A percentile compares a stretch with the other conserved stretches of the same genome.
phyloP scores from a whole-genome alignment of 2,888 invertebrate genomes.

The Trypoxylon attenuatum region DNA sequence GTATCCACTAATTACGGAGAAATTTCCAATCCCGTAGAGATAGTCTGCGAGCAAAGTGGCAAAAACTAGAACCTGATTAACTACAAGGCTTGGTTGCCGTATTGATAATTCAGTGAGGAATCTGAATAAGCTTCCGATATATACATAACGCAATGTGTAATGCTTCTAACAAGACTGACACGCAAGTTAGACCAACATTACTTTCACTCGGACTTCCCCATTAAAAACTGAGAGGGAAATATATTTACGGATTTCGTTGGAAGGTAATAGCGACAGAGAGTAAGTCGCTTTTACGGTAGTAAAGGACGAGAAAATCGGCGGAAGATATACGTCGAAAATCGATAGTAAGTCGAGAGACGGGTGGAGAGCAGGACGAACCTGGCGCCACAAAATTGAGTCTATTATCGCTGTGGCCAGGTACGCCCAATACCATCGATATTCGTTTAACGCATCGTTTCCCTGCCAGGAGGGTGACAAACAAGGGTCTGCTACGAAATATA shows the following conservation, averaged over 20 bases:
- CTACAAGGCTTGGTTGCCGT: no score
- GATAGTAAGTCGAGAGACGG: constrained; percentile 49
- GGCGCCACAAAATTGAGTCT: constrained; percentile 60
- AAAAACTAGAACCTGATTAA: no score
- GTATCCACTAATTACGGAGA: no score
- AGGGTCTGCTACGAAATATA: constrained; percentile 50
- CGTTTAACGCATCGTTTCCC: constrained; percentile 63
- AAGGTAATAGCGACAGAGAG: constrained; percentile 9
- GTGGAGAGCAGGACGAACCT: constrained; percentile 46
- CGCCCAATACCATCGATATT: constrained; percentile 60
- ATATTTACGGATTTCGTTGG: neutral
- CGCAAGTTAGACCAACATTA: no score
- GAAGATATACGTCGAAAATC: constrained; percentile 47
- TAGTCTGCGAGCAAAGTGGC: no score
- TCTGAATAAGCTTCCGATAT: no score
- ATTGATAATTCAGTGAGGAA: no score
- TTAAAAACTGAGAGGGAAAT: constrained; percentile 19
- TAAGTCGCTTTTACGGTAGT: constrained; percentile 45
- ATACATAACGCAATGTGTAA: no score
- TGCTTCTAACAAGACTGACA: no score
- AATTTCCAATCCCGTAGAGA: no score
- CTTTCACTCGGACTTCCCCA: no score
- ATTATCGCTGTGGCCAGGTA: constrained; percentile 62
- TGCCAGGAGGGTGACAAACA: constrained; percentile 51
- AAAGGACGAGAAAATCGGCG: constrained; percentile 51